Percentiles rank a stretch among this genome's conserved stretches.
Conservation (phyloP, 1,140 invertebrate species). For the Tribolium madens region DNA sequence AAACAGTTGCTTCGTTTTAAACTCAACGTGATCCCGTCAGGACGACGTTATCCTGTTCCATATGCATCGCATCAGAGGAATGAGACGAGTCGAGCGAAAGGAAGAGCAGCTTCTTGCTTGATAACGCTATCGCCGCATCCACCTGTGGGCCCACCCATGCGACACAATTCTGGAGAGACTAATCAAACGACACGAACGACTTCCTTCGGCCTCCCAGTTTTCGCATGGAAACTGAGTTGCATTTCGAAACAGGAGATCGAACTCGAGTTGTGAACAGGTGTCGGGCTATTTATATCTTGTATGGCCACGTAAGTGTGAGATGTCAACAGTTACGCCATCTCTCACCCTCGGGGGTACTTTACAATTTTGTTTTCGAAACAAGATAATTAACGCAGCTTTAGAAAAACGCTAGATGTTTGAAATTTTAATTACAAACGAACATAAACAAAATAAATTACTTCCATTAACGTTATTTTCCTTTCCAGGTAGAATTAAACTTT, state of each 20-base stretch:
- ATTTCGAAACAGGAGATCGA: neutral
- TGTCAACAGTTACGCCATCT: neutral
- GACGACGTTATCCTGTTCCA: slow-evolving; percentile 29
- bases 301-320: neutral
- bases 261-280: neutral
- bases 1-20: neutral
- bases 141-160: slow-evolving; percentile 31
- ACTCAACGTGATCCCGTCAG: slow-evolving; percentile 12
- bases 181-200: slow-evolving; percentile 8
- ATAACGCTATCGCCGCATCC: slow-evolving; percentile 32
- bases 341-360: neutral
- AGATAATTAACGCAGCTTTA: neutral
- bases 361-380: neutral
- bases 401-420: neutral
- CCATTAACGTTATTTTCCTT: slow-evolving; percentile 1
- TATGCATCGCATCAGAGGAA: slow-evolving; percentile 14
- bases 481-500: neutral
- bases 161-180: slow-evolving; percentile 16
- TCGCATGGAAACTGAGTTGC: neutral
- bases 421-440: slow-evolving; percentile 4
- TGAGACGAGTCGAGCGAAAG: slow-evolving; percentile 5
- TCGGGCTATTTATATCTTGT: neutral
- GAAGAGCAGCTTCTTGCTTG: neutral
- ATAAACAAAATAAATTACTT: slow-evolving; percentile 8
- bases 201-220: neutral